These are phyloP conservation scores for Malurus elegans DNA, from an alignment of 2,113 vertebrate genomes.

Conservation along the genomic window DNA sequence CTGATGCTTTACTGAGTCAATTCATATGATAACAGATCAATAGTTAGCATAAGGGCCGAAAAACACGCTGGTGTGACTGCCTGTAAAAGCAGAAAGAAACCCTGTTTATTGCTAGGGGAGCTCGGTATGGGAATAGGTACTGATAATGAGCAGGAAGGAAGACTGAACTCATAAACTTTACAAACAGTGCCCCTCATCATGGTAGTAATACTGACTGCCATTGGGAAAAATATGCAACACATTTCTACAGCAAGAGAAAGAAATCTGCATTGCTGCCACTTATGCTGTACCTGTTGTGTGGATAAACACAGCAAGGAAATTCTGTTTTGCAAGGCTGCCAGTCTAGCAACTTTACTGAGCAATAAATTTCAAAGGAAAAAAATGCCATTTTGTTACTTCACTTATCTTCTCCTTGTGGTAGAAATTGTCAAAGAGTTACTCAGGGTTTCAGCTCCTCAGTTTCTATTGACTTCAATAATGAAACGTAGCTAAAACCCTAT, in stretches of 20 bases:
- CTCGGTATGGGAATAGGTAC: not conserved
- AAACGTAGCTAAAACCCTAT: constrained; percentile 21
- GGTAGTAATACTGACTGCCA: not conserved
- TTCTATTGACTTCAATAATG: constrained; percentile 56
- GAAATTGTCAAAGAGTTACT: constrained; percentile 17
- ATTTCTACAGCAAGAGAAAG: not conserved
- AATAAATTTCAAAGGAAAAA: constrained; percentile 49
- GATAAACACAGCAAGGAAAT: constrained; percentile 31
- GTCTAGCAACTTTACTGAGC: constrained; percentile 8
- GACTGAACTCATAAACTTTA: not conserved
- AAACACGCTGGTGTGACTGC: not conserved
- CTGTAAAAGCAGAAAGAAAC: not conserved
- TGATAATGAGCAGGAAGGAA: not conserved
- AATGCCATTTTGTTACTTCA: constrained; percentile 16
- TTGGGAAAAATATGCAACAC: not conserved
- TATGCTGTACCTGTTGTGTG: not conserved
- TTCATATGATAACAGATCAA: not conserved
- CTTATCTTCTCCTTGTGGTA: constrained; percentile 22
- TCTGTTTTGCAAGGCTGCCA: constrained; percentile 19
- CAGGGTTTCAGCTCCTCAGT: constrained; percentile 16
- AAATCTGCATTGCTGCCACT: not conserved
- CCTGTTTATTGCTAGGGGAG: not conserved
- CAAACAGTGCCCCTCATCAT: not conserved
- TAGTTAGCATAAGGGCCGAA: not conserved
- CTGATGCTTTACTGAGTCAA: not conserved